These are phyloP conservation scores for Maylandia zebra DNA, from an alignment of 2,113 vertebrate species.

Conservation along the genomic window DNA sequence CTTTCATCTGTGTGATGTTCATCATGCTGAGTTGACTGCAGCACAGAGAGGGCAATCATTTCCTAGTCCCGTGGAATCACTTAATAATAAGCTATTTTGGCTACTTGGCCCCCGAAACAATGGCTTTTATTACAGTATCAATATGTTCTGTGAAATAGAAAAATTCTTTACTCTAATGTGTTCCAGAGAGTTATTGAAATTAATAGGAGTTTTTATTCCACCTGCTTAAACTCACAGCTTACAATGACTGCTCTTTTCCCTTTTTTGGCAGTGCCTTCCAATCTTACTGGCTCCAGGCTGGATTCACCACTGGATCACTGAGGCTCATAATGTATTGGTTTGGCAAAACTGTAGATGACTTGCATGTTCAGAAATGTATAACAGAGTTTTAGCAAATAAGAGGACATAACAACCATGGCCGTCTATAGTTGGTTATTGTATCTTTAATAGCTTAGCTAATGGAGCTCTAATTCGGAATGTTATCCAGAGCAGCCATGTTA, in stretches of 20 bases:
- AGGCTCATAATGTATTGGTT: background rate
- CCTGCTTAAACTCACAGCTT: background rate
- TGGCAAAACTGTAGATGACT: background rate
- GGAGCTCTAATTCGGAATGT: background rate
- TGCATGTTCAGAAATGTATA: background rate
- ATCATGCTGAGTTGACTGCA: background rate
- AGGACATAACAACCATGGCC: background rate
- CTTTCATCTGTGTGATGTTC: conserved; percentile 32
- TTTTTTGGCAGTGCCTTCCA: background rate
- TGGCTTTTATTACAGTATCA: background rate
- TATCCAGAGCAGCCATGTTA: background rate
- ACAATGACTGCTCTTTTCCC: background rate
- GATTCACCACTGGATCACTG: background rate
- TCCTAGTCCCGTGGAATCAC: background rate
- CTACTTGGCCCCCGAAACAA: conserved; percentile 7
- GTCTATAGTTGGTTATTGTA: background rate
- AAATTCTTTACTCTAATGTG: background rate
- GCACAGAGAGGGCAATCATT: background rate
- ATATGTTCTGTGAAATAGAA: background rate
- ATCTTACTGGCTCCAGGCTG: background rate
- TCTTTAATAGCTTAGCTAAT: background rate
- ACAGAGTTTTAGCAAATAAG: background rate
- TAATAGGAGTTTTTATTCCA: background rate
- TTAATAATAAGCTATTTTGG: background rate
- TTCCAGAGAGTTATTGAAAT: conserved; percentile 30